Percentiles rank a stretch among this genome's conserved stretches.
phyloP scores from a whole-genome alignment of 1,140 invertebrate genomes.

The Euborellia annulipes region DNA sequence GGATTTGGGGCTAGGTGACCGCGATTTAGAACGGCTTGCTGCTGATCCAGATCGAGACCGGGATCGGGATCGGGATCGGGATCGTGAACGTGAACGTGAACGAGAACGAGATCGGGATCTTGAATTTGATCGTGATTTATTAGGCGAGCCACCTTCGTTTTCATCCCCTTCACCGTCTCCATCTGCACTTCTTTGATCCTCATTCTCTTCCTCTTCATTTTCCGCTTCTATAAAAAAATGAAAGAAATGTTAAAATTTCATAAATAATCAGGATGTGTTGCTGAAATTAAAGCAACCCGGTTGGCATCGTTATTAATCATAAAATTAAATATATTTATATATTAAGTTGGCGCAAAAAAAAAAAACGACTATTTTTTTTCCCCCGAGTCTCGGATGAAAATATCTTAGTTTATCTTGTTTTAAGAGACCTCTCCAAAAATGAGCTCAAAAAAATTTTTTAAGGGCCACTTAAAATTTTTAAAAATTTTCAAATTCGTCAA shows the following conservation, averaged over 20 bases:
- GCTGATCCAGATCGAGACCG: constrained; percentile 21
- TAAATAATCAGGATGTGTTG: constrained; percentile 14
- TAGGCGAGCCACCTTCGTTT: constrained; percentile 25
- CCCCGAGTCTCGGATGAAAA: neutral
- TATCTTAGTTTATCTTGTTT: no score
- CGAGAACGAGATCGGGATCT: constrained; percentile 4
- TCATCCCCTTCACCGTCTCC: constrained; percentile 21
- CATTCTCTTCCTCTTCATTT: constrained; percentile 23
- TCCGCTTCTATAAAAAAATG: constrained; percentile 2
- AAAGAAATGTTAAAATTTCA: constrained; percentile 1
- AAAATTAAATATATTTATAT: neutral
- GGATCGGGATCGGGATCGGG: constrained; percentile 17
- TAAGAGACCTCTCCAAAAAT: no score
- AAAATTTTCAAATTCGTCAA: no score
- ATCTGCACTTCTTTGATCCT: constrained; percentile 22
- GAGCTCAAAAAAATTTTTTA: no score
- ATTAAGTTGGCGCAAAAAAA: neutral
- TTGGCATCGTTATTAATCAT: neutral
- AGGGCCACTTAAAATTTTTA: no score
- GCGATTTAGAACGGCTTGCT: constrained; percentile 16
- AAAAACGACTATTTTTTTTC: neutral
- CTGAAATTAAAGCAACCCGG: constrained; percentile 19
- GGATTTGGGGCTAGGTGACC: constrained; percentile 22
- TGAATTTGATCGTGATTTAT: neutral
- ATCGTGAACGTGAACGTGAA: constrained; percentile 2